phyloP scores from a whole-genome alignment of 2,888 invertebrate species.

The Tipula vernalis region DNA sequence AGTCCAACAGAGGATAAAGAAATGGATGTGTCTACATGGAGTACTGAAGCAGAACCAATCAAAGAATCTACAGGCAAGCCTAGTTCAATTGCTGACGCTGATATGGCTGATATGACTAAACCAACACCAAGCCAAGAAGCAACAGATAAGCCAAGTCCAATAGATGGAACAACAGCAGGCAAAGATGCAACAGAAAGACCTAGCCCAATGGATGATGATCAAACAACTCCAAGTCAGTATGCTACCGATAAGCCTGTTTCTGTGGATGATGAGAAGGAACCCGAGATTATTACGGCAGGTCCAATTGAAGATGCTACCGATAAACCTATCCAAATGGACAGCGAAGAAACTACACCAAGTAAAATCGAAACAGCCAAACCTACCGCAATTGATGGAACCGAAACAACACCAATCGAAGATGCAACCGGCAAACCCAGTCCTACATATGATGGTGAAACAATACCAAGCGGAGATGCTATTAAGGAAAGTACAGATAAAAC shows the following conservation, averaged over 20 bases:
- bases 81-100: conserved; percentile 1
- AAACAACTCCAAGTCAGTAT: background rate
- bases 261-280: background rate
- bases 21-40: background rate
- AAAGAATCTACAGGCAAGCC: background rate
- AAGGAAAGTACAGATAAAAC: background rate
- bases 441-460: background rate
- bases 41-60: background rate
- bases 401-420: conserved; percentile 14
- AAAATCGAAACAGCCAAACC: conserved; percentile 7
- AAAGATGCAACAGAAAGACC: background rate
- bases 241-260: background rate
- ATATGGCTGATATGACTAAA: background rate
- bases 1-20: background rate
- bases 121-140: conserved; percentile 9
- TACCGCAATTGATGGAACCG: conserved; percentile 11
- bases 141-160: background rate
- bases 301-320: background rate
- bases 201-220: background rate
- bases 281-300: background rate
- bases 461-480: conserved; percentile 12
- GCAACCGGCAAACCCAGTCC: conserved; percentile 13
- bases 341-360: background rate
- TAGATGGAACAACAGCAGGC: background rate
- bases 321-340: conserved; percentile 11